phyloP scores from a whole-genome alignment of 1,140 invertebrate species.

The Cydia splendana region DNA sequence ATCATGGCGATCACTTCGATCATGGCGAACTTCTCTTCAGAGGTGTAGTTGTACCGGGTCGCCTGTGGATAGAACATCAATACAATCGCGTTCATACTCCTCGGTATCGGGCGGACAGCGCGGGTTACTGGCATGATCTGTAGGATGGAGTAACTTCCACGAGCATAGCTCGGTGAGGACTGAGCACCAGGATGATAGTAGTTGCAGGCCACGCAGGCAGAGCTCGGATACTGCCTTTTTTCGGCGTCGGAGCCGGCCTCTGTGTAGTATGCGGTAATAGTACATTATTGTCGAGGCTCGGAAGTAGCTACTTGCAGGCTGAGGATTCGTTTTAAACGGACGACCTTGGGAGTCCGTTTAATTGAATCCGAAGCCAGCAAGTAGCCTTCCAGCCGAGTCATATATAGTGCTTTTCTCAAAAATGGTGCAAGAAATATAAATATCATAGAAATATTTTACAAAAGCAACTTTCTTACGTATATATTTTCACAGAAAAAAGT shows the following conservation, averaged over 20 bases:
- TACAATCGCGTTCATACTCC: conserved; percentile 99
- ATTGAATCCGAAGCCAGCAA: no score
- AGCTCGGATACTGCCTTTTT: conserved; percentile 96
- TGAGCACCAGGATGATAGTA: conserved; percentile 97
- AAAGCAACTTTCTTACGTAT: no score
- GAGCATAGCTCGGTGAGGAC: conserved; percentile 98
- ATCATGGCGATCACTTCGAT: conserved; percentile 99
- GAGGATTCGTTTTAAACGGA: no score
- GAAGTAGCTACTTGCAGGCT: no score
- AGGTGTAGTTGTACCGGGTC: conserved; percentile 98
- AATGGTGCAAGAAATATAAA: no score
- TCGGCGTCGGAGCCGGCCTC: conserved; percentile 95
- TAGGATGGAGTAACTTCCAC: conserved; percentile 99
- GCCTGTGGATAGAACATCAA: conserved; percentile 76
- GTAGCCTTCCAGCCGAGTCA: no score
- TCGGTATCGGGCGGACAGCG: conserved; percentile 98
- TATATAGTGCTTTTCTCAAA: no score
- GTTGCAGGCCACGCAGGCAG: conserved; percentile 93
- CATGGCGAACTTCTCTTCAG: conserved; percentile 98
- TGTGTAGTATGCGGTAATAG: conserved; percentile 61
- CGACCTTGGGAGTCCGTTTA: no score
- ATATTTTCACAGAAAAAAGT: no score
- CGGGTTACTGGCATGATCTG: conserved; percentile 97
- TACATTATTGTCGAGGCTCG: no score
- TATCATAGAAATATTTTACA: no score